phyloP scores from a whole-genome alignment of 1,140 invertebrate genomes.

The Araneus ventricosus region DNA sequence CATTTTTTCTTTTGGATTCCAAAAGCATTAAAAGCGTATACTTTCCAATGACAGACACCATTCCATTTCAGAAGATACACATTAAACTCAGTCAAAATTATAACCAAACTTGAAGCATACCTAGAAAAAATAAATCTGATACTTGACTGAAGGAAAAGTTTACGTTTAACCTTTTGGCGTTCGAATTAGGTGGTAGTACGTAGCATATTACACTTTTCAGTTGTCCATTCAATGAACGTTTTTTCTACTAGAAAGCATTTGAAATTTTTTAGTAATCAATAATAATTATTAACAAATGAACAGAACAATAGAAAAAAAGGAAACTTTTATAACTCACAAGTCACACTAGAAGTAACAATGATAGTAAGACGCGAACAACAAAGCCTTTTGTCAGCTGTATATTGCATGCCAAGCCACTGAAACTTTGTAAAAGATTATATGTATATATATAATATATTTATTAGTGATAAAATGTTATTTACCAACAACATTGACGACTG shows the following conservation, averaged over 20 bases:
- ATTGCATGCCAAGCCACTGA: constrained; percentile 74
- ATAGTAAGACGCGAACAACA: constrained; percentile 73
- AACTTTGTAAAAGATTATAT: constrained; percentile 75
- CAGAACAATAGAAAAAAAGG: constrained; percentile 71
- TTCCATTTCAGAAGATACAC: background rate
- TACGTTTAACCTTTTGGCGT: constrained; percentile 43
- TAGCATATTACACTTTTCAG: constrained; percentile 71
- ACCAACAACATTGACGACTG: constrained; percentile 74
- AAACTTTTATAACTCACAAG: constrained; percentile 70
- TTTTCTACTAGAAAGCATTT: constrained; percentile 73
- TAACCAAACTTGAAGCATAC: background rate
- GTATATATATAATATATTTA: constrained; percentile 74
- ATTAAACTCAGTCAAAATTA: background rate
- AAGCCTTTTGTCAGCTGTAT: constrained; percentile 66
- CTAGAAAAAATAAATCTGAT: background rate
- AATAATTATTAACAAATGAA: constrained; percentile 69
- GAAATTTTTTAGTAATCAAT: constrained; percentile 67
- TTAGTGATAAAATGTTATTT: constrained; percentile 75
- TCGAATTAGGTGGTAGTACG: constrained; percentile 66
- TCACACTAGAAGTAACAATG: constrained; percentile 74
- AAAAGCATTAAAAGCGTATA: too few species aligned
- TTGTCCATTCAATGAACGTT: constrained; percentile 68
- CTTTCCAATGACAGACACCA: background rate
- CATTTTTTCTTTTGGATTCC: too few species aligned
- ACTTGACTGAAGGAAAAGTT: background rate